A percentile compares a stretch with the other conserved stretches of the same genome.
Evolutionary conservation across 2,888 invertebrate species (phyloP).

Genomic region (Helleia helle): DNA sequence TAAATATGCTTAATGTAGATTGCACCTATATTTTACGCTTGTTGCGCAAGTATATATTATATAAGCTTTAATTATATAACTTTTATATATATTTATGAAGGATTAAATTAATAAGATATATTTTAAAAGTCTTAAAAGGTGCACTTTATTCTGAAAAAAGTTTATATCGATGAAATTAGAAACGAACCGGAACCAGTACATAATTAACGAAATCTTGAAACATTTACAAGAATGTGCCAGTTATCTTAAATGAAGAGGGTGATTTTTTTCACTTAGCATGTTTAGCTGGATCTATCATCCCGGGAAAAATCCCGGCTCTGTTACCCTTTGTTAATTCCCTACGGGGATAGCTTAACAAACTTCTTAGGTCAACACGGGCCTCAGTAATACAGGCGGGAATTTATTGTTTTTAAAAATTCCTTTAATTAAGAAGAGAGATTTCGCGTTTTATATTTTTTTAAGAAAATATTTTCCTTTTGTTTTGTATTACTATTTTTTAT

Average conservation of each 20-base stretch:
- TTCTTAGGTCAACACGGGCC: constrained; percentile 22
- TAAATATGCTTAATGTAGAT: too few relatives aligned
- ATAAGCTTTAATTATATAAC: too few relatives aligned
- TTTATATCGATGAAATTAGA: not conserved
- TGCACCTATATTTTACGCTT: too few relatives aligned
- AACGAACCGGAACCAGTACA: not conserved
- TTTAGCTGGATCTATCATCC: constrained; percentile 14
- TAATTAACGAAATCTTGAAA: not conserved
- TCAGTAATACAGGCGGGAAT: constrained; percentile 15
- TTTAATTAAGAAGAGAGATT: constrained; percentile 11
- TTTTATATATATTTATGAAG: not conserved
- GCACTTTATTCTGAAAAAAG: too few relatives aligned
- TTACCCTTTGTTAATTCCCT: constrained; percentile 23
- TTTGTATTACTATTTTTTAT: too few relatives aligned
- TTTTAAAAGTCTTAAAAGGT: too few relatives aligned
- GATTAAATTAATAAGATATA: not conserved
- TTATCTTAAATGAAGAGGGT: not conserved
- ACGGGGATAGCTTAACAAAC: constrained; percentile 20
- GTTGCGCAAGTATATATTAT: too few relatives aligned
- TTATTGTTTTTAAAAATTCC: constrained; percentile 15
- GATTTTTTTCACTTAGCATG: constrained; percentile 6
- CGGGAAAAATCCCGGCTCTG: constrained; percentile 20
- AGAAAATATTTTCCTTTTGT: constrained; percentile 3
- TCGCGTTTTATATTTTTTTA: constrained; percentile 2
- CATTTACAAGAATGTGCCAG: not conserved